Evolutionary conservation across 2,888 invertebrate species (phyloP).

Genomic region (Brenthis daphne): DNA sequence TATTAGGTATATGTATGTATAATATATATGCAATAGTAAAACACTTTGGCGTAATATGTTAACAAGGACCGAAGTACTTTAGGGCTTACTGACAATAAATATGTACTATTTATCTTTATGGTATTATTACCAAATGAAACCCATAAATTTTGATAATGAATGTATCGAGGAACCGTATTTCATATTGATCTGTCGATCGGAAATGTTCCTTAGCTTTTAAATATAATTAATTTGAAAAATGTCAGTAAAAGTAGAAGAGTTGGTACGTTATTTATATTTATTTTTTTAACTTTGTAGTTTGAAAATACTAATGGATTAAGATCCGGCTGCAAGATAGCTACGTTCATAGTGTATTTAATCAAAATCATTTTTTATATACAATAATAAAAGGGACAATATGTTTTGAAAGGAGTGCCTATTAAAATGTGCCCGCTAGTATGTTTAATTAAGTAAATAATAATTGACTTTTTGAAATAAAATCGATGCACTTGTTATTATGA

Average conservation of each 20-base stretch:
- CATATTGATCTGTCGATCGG: neutral
- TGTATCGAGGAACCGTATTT: neutral
- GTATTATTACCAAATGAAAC: slow-evolving; percentile 1
- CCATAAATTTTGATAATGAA: slow-evolving; percentile 9
- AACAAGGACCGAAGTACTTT: slow-evolving; percentile 1
- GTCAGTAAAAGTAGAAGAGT: slow-evolving; percentile 35
- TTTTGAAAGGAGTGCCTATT: too few species aligned
- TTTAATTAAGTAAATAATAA: too few species aligned
- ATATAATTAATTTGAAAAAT: slow-evolving; percentile 26
- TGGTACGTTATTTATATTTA: slow-evolving; percentile 29
- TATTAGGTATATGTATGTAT: neutral
- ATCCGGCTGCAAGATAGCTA: too few species aligned
- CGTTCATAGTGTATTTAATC: too few species aligned
- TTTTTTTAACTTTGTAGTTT: too few species aligned
- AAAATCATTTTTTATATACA: too few species aligned
- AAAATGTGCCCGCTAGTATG: too few species aligned
- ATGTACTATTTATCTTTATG: slow-evolving; percentile 11
- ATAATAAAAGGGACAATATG: too few species aligned
- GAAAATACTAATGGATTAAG: too few species aligned
- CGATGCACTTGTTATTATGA: too few species aligned
- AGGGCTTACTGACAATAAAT: slow-evolving; percentile 11
- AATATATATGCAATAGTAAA: neutral
- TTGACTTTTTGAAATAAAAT: too few species aligned
- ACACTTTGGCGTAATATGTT: too few species aligned
- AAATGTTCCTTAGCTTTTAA: neutral